Base-by-base conservation (phyloP, 2,888 invertebrate species). In the Trissonchulus sp. region DNA sequence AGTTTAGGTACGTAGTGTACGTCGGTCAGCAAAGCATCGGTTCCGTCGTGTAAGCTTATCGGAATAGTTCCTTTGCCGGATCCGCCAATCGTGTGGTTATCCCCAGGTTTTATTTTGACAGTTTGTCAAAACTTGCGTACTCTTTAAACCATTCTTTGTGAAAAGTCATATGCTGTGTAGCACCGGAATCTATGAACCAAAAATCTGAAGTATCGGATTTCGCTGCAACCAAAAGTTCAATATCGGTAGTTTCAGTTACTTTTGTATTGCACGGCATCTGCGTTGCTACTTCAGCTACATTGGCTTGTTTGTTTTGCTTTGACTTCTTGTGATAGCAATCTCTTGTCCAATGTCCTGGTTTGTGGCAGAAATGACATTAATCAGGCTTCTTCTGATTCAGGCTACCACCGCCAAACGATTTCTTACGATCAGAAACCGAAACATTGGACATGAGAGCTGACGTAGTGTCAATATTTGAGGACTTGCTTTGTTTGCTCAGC, bases 161-260 rank as follows among this genome's bases (percentile, higher is more conserved):
- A 28, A 30, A 30, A 3, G 65, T 28, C 65, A 63, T 63, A n/a
- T 63, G 65, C 8, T 18, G n/a, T 3, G 65, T 63, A 28, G 65
- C 65, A 3, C 65, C 65, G n/a, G 65, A 63, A 63, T 63, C 65
- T 18, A 63, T 31, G n/a, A 18, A 28, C 65, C 65, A 63, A 23
- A 15, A 23, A 30, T 63, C 30, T 3, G n/a, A 23, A 63, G 15
- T n/a, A 23, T 28, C 28, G 3, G 8, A 3, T 18, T n/a, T n/a
- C 8, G n/a, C 15, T 15, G n/a, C 65, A 28, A 30, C 8, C 8
- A 48, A 23, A 23, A 48, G 48, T 48, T 48, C 48, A n/a, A n/a
- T n/a, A n/a, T n/a, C n/a, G n/a, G n/a, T n/a, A n/a, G n/a, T n/a
- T 48, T 48, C 48, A 48, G 8, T 23, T 15, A 23, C 8, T 8